Conservation (phyloP, 2,797 vertebrate species). For the Hypotaenidia philippensis region DNA sequence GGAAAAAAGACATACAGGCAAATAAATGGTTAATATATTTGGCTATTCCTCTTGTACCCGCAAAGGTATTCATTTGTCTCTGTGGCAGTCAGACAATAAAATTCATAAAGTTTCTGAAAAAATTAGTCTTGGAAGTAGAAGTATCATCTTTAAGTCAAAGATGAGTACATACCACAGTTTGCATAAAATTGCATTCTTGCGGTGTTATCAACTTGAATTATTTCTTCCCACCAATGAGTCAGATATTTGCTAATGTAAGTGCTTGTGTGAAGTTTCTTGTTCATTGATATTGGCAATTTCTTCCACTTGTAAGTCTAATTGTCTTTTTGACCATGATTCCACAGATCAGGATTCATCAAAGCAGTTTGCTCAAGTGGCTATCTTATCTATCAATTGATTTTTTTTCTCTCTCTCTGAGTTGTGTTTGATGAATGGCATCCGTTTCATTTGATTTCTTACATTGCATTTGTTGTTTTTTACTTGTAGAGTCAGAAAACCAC, state of each 20-base stretch:
- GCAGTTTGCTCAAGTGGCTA: not conserved
- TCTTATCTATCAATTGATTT: not conserved
- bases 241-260: not conserved
- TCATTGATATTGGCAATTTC: constrained; percentile 4
- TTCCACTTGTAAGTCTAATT: not conserved
- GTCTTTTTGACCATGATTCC: constrained; percentile 39
- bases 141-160: not conserved
- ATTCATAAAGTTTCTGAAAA: not conserved
- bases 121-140: not conserved
- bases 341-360: constrained; percentile 17
- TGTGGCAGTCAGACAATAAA: not conserved
- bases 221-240: not conserved
- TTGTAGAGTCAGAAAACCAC: not conserved
- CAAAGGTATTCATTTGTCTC: not conserved
- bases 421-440: not conserved
- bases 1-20: not conserved
- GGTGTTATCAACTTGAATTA: not conserved
- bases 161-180: not conserved
- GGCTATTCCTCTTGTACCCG: not conserved
- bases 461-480: not conserved
- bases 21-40: not conserved
- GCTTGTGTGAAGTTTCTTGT: not conserved
- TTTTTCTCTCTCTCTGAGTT: not conserved
- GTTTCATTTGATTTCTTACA: not conserved
- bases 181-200: not conserved